These are phyloP conservation scores for Hydrophis major DNA, from an alignment of 2,797 vertebrate genomes.

Conservation along the genomic window DNA sequence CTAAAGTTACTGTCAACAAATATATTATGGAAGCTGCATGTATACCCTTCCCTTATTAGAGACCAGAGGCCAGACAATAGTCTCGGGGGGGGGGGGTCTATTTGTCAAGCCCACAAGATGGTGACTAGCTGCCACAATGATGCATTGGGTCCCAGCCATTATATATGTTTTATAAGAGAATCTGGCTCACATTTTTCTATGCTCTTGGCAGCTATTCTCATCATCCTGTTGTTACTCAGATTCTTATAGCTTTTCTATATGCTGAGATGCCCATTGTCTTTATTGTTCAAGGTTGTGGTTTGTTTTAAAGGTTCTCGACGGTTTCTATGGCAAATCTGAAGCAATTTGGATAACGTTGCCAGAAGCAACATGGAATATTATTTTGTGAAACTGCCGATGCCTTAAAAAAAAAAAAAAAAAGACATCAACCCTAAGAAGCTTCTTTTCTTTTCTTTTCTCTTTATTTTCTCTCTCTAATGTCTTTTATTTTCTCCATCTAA, in stretches of 20 bases:
- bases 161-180: slow-evolving; percentile 25
- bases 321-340: slow-evolving; percentile 64
- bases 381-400: neutral
- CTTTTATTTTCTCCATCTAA: neutral
- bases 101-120: slow-evolving; percentile 12
- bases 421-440: neutral
- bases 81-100: neutral
- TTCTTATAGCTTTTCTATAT: slow-evolving; percentile 1
- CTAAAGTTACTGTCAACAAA: neutral
- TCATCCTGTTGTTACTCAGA: slow-evolving; percentile 9
- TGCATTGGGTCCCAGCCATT: slow-evolving; percentile 38
- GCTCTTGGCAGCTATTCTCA: slow-evolving; percentile 48
- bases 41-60: neutral
- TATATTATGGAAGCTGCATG: neutral
- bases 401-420: neutral
- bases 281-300: slow-evolving; percentile 28
- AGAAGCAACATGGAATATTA: neutral
- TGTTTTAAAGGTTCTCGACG: slow-evolving; percentile 35
- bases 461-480: neutral
- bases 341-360: neutral
- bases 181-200: slow-evolving; percentile 26
- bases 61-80: neutral
- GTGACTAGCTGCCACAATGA: slow-evolving; percentile 35
- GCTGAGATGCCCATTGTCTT: slow-evolving; percentile 54
- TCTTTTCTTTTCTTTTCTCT: too few species aligned